phyloP scores from a whole-genome alignment of 2,797 vertebrate species.

The Sebastes minor region DNA sequence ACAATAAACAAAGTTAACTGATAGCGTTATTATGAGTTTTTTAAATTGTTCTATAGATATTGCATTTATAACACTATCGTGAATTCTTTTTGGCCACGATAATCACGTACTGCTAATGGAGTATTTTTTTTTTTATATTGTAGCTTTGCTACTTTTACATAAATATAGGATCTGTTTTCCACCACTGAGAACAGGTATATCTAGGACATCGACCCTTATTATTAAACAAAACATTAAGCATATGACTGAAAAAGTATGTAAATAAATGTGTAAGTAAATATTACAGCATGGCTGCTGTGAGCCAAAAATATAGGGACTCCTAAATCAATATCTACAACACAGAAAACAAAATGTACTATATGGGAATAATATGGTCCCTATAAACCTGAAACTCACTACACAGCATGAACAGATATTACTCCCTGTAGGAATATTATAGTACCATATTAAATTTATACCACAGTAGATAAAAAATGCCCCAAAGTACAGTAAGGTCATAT shows the following conservation, averaged over 20 bases:
- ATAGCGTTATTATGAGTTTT: too few relatives aligned
- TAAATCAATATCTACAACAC: not conserved
- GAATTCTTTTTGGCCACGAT: too few relatives aligned
- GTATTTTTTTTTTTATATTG: too few relatives aligned
- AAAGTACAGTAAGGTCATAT: not conserved
- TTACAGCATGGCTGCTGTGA: not conserved
- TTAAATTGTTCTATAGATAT: too few relatives aligned
- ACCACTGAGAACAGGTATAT: not conserved
- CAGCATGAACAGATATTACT: not conserved
- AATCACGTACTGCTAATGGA: too few relatives aligned
- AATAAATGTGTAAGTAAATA: not conserved
- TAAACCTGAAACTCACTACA: not conserved
- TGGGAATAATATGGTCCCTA: not conserved
- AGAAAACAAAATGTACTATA: not conserved
- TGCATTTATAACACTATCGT: too few relatives aligned
- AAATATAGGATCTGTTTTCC: too few relatives aligned
- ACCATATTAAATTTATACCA: not conserved
- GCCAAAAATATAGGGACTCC: not conserved
- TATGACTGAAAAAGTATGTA: not conserved
- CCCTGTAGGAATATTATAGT: not conserved
- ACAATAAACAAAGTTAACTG: too few relatives aligned
- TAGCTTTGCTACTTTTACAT: too few relatives aligned
- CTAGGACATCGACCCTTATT: too few relatives aligned
- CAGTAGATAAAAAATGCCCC: not conserved
- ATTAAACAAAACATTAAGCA: not conserved